Evolutionary conservation across 2,888 invertebrate species (phyloP).

Genomic region (Pocota personata): DNA sequence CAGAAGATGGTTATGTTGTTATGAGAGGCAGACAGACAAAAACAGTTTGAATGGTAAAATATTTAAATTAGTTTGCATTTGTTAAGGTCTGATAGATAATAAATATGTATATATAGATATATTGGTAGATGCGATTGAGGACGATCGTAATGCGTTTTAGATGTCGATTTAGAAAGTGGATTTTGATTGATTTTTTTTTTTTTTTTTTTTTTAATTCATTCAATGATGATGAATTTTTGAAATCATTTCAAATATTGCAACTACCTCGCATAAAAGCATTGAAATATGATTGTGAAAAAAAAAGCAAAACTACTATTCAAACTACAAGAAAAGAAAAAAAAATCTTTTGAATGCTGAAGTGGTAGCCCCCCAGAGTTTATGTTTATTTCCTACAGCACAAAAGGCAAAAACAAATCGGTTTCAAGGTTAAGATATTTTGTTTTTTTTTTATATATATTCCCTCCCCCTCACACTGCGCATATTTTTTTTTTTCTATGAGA

Average conservation of each 20-base stretch:
- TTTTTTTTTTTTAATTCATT: not conserved
- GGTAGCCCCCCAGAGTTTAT: constrained; percentile 11
- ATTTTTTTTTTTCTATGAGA: constrained; percentile 19
- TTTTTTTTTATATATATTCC: not conserved
- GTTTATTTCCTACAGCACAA: constrained; percentile 41
- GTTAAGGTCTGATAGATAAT: constrained; percentile 9
- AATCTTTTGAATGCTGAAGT: not conserved
- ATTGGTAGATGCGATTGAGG: constrained; percentile 30
- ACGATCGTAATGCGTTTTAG: constrained; percentile 36
- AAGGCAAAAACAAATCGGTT: constrained; percentile 29
- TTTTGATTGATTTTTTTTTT: not conserved
- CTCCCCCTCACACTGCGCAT: not conserved
- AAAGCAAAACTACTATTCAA: constrained; percentile 9
- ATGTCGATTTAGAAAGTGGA: constrained; percentile 47
- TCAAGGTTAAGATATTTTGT: constrained; percentile 57
- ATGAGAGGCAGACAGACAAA: constrained; percentile 38
- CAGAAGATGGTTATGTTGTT: constrained; percentile 44
- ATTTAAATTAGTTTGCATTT: constrained; percentile 61
- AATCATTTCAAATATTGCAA: constrained; percentile 1
- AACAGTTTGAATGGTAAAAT: constrained; percentile 40
- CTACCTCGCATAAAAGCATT: not conserved
- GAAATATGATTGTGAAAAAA: not conserved
- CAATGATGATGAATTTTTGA: not conserved
- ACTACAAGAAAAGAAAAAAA: not conserved
- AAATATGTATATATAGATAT: not conserved